Evolutionary conservation across 2,797 vertebrate genomes (phyloP).

Genomic region (Rousettus madagascariensis): DNA sequence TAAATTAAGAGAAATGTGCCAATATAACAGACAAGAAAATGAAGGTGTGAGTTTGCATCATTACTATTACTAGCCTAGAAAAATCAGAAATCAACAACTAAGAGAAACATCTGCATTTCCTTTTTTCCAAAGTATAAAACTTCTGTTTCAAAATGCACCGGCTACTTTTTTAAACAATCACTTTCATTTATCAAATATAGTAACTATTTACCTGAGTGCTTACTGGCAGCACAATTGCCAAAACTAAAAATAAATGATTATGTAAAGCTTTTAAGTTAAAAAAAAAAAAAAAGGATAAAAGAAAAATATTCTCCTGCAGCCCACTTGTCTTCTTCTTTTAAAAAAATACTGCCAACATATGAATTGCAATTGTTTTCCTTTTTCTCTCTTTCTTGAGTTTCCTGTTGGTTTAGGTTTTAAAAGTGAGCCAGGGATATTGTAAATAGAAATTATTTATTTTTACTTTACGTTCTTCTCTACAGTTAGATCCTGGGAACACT

Average conservation of each 20-base stretch:
- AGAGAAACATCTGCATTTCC: constrained; percentile 37
- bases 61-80: not conserved
- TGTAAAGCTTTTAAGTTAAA: constrained; percentile 16
- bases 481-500: not conserved
- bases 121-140: constrained; percentile 67
- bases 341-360: not conserved
- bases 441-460: constrained; percentile 44
- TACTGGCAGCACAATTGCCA: constrained; percentile 61
- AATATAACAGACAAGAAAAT: constrained; percentile 68
- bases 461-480: not conserved
- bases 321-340: not conserved
- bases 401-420: constrained; percentile 44
- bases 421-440: not conserved
- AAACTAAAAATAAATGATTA: constrained; percentile 62
- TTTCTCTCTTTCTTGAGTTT: constrained; percentile 32
- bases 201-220: constrained; percentile 74
- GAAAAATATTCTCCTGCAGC: not conserved
- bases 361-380: not conserved
- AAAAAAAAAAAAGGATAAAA: not conserved
- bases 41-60: constrained; percentile 28
- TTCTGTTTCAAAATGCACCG: constrained; percentile 33
- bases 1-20: constrained; percentile 70
- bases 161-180: constrained; percentile 15
- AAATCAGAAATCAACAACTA: constrained; percentile 63
- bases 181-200: constrained; percentile 63